Conservation (phyloP, 2,888 invertebrate genomes). For the Callosobruchus maculatus region DNA sequence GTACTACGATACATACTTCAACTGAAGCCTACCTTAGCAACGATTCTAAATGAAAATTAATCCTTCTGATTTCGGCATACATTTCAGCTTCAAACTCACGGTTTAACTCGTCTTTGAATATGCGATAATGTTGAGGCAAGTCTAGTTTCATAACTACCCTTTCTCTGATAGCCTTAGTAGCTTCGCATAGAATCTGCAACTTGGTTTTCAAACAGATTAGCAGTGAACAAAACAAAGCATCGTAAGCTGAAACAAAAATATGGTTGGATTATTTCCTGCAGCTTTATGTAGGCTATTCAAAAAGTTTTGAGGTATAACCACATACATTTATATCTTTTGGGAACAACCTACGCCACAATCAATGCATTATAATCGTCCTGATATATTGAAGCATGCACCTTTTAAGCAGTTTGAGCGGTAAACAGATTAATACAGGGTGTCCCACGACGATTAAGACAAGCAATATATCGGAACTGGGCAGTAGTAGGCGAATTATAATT, state of each 20-base stretch:
- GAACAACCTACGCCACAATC: too few relatives aligned
- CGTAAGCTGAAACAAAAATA: conserved; percentile 18
- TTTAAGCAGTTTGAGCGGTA: too few relatives aligned
- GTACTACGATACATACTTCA: too few relatives aligned
- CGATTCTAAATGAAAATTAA: conserved; percentile 28
- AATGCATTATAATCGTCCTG: too few relatives aligned
- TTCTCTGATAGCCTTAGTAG: conserved; percentile 23
- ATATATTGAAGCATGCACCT: too few relatives aligned
- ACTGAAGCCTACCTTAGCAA: conserved; percentile 29
- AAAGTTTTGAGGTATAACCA: too few relatives aligned
- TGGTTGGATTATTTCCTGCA: background rate
- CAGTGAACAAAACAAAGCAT: conserved; percentile 27
- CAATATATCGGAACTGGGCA: too few relatives aligned
- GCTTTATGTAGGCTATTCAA: too few relatives aligned
- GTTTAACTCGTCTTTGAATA: conserved; percentile 18
- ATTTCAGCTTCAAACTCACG: conserved; percentile 23
- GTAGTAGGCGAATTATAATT: too few relatives aligned
- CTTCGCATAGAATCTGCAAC: conserved; percentile 25
- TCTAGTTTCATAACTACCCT: conserved; percentile 21
- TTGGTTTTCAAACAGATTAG: conserved; percentile 29
- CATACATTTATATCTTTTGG: too few relatives aligned
- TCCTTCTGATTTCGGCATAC: conserved; percentile 26
- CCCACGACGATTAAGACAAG: too few relatives aligned
- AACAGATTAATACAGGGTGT: too few relatives aligned
- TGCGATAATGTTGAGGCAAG: conserved; percentile 10